Evolutionary conservation across 2,797 vertebrate genomes (phyloP), one percentile per base, ranked within the genome.

Genomic region (Melanotaenia parkinsoni): DNA sequence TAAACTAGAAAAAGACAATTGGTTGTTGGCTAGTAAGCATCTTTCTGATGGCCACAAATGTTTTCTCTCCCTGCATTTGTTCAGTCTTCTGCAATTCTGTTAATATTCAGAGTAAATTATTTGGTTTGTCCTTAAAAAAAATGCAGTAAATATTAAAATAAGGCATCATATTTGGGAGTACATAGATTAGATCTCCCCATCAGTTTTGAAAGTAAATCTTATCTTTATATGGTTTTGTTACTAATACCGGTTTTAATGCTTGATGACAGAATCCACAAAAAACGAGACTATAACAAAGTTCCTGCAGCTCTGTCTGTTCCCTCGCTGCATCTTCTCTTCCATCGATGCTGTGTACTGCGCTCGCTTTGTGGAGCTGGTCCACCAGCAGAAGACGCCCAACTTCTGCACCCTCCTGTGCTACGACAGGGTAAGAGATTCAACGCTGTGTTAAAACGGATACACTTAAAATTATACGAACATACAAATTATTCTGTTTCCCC

Each of bases 221-320:
- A 0, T 30, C 8, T 51, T 35, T 12, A 14, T 40, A 26, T 59
- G 12, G 13, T n/a, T 50, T 16, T 56, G 32, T 76, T 47, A 63
- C 22, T 79, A 50, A 82, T 12, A 16, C 18, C 47, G 33, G 40
- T 70, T 35, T 9, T 26, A 69, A 71, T 60, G 11, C 50, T 77
- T 73, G 57, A 83, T 74, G 78, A 71, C 93, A 99, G 98, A 97
- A 89, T 99, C 97, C 61, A 99, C 98, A 72, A 99, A 99, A 94
- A 99, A 99, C 59, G 98, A 99, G 92, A 99, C 98, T 68, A 99
- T 99, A 89, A 99, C 98, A 38, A 99, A 99, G 93, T 99, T 99
- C 93, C 95, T 99, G 81, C 98, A 99, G 93, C 93, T 99, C 54
- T 99, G 98, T 85, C 95, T 99, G 90, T 99, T 99, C 93, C 98